Conservation (phyloP, 2,888 invertebrate genomes). For the Drosophila engyochracea region DNA sequence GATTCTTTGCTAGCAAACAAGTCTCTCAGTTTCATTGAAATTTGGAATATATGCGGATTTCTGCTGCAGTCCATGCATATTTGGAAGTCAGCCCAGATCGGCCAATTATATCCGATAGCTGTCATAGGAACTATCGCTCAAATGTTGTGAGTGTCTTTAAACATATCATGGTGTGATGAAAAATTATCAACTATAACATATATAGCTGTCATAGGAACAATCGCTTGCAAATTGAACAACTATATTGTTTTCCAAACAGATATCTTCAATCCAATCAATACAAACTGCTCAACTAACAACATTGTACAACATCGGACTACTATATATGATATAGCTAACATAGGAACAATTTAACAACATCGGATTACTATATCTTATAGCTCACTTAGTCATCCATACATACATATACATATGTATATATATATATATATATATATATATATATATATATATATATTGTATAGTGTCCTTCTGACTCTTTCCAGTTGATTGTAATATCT, state of each 20-base stretch:
- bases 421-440: not conserved
- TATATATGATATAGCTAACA: constrained; percentile 2
- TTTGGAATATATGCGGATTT: not conserved
- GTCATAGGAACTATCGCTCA: constrained; percentile 12
- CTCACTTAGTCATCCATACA: not conserved
- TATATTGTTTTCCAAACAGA: not conserved
- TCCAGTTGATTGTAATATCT: not conserved
- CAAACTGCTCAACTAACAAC: not conserved
- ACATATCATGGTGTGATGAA: not conserved
- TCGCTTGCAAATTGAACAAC: not conserved
- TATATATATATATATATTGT: not conserved
- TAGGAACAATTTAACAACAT: constrained; percentile 10
- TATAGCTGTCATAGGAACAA: not conserved
- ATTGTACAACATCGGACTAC: constrained; percentile 3
- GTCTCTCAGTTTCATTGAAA: constrained; percentile 2
- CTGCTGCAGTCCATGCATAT: constrained; percentile 3
- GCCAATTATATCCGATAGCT: constrained; percentile 2
- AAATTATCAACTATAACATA: not conserved
- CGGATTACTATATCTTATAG: not conserved
- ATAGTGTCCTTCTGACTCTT: not conserved
- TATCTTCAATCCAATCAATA: not conserved
- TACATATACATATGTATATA: not conserved
- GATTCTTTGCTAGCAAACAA: not conserved
- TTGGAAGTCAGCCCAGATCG: constrained; percentile 1
- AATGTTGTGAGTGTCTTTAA: not conserved